Percentiles rank a stretch among this genome's conserved stretches.
These are phyloP conservation scores for Hydropsyche tenuis DNA, from an alignment of 1,140 invertebrate species.

Conservation along the genomic window DNA sequence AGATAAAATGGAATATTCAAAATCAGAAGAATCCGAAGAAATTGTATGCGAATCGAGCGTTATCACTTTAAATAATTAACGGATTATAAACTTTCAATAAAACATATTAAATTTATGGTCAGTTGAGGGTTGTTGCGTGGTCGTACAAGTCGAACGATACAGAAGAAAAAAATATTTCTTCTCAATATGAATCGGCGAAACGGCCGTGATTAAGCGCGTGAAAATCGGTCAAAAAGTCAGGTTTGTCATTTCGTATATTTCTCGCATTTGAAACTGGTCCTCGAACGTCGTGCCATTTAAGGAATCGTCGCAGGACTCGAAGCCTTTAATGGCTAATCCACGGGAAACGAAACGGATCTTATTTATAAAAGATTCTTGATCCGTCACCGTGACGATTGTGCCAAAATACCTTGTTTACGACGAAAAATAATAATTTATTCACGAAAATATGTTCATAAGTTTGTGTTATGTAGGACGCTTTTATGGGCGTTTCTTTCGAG, in stretches of 20 bases:
- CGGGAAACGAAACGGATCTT: neutral
- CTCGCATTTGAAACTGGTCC: neutral
- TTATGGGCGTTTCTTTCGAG: too few relatives aligned
- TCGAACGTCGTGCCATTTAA: slow-evolving; percentile 10
- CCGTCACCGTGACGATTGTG: neutral
- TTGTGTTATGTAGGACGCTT: too few relatives aligned
- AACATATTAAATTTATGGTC: too few relatives aligned
- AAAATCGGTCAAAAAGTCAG: slow-evolving; percentile 3
- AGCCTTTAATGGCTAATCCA: slow-evolving; percentile 11
- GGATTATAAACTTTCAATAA: too few relatives aligned
- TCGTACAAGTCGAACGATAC: neutral
- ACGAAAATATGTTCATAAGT: too few relatives aligned
- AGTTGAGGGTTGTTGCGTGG: neutral
- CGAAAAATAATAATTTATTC: too few relatives aligned
- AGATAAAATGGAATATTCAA: too few relatives aligned
- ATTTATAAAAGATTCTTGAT: neutral
- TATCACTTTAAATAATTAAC: too few relatives aligned
- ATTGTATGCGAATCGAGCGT: too few relatives aligned
- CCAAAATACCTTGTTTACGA: too few relatives aligned
- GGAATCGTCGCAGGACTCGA: slow-evolving; percentile 5
- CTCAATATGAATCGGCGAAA: neutral
- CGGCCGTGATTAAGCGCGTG: slow-evolving; percentile 12
- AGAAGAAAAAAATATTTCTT: neutral
- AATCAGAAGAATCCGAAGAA: too few relatives aligned
- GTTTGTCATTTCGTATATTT: slow-evolving; percentile 4